These are phyloP conservation scores for Lithobates pipiens DNA, from an alignment of 2,797 vertebrate species.

Conservation along the genomic window DNA sequence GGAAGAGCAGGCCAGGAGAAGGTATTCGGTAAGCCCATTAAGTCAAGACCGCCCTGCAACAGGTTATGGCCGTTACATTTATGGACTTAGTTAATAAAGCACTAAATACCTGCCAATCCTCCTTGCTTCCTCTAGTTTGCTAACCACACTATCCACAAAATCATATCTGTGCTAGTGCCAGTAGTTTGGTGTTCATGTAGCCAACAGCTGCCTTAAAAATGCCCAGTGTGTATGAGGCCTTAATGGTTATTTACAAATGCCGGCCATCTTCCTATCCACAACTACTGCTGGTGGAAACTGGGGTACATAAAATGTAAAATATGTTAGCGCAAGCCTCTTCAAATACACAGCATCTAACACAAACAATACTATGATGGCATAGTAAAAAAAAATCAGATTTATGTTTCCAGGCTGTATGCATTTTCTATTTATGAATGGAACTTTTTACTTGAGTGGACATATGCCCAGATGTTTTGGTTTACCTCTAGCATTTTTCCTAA, in stretches of 20 bases:
- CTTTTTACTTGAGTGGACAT: slow-evolving; percentile 11
- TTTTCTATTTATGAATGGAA: slow-evolving; percentile 12
- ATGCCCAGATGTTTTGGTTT: slow-evolving; percentile 50
- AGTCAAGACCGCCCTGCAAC: too few species aligned
- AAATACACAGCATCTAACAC: slow-evolving; percentile 7
- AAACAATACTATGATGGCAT: slow-evolving; percentile 17
- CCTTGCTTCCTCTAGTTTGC: too few species aligned
- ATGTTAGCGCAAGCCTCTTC: slow-evolving; percentile 16
- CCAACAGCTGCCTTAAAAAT: too few species aligned
- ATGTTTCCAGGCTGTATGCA: slow-evolving; percentile 1
- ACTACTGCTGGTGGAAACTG: neutral
- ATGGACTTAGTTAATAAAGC: too few species aligned
- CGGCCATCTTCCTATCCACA: neutral
- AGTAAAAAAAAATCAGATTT: neutral
- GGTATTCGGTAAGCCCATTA: too few species aligned
- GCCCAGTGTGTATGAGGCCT: too few species aligned
- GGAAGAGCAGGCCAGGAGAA: too few species aligned
- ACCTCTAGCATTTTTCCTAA: slow-evolving; percentile 38
- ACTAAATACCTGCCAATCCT: too few species aligned
- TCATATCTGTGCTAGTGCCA: too few species aligned
- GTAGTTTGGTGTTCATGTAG: too few species aligned
- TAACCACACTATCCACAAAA: too few species aligned
- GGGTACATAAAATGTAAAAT: slow-evolving; percentile 2
- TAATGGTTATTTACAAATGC: neutral
- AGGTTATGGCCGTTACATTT: too few species aligned